Base-by-base conservation (phyloP, 2,113 vertebrate species). In the Phyllopteryx taeniolatus region DNA sequence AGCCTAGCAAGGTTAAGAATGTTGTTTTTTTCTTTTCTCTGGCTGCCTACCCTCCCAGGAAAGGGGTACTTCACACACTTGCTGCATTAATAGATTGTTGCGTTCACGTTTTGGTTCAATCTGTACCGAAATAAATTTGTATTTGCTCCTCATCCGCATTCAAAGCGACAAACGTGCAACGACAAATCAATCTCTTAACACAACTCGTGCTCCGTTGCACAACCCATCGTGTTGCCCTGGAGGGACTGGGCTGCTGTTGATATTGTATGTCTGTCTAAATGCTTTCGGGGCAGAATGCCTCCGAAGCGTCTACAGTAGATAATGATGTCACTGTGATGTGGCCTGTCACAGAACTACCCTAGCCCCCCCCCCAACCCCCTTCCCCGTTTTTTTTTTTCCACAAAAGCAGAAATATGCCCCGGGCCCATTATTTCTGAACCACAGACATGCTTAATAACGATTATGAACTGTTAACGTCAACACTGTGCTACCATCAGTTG, bases 311-410 rank as follows among this genome's bases (percentile, higher is more conserved):
- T 75, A 44, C 70, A 66, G 73, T 75, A 82, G 81, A 83, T 85
- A 83, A 84, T 84, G 70, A 76, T 59, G 73, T 83, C 81, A 72
- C 47, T 35, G 1, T 75, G 80, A 85, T 82, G 72, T 35, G 63
- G 54, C 47, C 64, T 47, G 70, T 81, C 74, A 27, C 70, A 75
- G 63, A 31, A 44, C 49, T 19, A 70, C 76, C 71, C 73, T 54
- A 67, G 76, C 79, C n/a, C n/a, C n/a, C n/a, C 79, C 67, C 64
- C 20, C 46, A 70, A 51, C 15, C 71, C 76, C 22, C 65, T 20
- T 67, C 31, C 73, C 82, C 79, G 6, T 39, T 3, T 39, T 39
- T 39, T n/a, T n/a, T n/a, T n/a, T n/a, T n/a, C n/a, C 35, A 39
- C 35, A 39, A 80, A 84, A 77, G 73, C 72, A 47, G 31, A 69